Conservation (phyloP, 2,113 vertebrate genomes). For the Ictalurus punctatus region DNA sequence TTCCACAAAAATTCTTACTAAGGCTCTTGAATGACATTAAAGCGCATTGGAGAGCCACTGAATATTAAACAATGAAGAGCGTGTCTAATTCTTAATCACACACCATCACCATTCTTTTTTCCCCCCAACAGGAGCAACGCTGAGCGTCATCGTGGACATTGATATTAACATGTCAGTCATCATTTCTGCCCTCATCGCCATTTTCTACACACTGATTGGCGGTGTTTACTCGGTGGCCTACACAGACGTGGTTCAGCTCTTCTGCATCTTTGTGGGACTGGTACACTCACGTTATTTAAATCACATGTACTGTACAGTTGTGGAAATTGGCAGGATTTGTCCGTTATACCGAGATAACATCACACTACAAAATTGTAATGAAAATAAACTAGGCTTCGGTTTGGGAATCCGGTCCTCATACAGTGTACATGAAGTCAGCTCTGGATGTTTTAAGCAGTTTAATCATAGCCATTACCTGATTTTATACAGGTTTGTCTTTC, state of each 20-base stretch:
- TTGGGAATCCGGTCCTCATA: not conserved
- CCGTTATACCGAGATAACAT: not conserved
- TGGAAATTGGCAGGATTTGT: not conserved
- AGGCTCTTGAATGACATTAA: no score
- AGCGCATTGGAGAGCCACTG: no score
- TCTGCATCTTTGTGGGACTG: conserved; percentile 96
- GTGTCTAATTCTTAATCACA: not conserved
- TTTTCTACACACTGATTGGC: conserved; percentile 91
- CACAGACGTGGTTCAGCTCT: conserved; percentile 96
- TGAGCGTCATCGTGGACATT: conserved; percentile 94
- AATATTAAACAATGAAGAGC: not conserved
- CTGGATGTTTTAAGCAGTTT: not conserved
- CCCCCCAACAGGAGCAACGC: conserved; percentile 82
- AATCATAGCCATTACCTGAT: not conserved
- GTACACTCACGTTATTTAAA: conserved; percentile 63
- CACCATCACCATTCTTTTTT: not conserved
- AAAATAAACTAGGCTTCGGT: not conserved
- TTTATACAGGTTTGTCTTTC: not conserved
- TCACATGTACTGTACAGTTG: not conserved
- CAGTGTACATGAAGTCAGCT: not conserved
- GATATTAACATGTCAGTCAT: conserved; percentile 88
- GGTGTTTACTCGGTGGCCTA: conserved; percentile 97
- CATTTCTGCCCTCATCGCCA: conserved; percentile 91
- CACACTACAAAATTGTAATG: not conserved
- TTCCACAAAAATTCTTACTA: not conserved